These are phyloP conservation scores for Meda fulgida DNA, from an alignment of 2,797 vertebrate species.

Conservation along the genomic window DNA sequence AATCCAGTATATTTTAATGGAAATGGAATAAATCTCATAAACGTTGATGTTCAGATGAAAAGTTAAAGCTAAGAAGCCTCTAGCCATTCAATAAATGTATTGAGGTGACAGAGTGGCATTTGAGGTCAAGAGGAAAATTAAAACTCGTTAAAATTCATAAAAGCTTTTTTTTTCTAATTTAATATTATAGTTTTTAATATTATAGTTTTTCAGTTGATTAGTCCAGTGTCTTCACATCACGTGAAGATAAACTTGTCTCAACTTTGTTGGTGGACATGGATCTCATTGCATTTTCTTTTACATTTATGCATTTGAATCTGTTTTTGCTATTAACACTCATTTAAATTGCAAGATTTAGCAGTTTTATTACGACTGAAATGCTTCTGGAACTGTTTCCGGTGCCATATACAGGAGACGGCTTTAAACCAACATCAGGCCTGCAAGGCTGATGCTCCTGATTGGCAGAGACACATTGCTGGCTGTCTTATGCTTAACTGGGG, in stretches of 20 bases:
- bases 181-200: neutral
- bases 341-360: neutral
- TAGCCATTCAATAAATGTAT: neutral
- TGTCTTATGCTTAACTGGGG: slow-evolving; percentile 5
- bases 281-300: neutral
- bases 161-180: neutral
- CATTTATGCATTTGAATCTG: neutral
- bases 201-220: neutral
- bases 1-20: neutral
- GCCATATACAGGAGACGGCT: neutral
- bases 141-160: neutral
- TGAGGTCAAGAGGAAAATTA: neutral
- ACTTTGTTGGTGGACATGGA: neutral
- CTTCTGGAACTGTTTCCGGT: neutral
- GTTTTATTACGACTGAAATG: neutral
- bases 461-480: neutral
- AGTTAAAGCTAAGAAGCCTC: neutral
- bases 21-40: neutral
- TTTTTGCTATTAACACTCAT: neutral
- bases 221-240: neutral
- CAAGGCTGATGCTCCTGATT: slow-evolving; percentile 1
- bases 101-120: neutral
- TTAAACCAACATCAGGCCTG: neutral
- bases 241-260: neutral
- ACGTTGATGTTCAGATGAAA: neutral